Evolutionary conservation across 2,888 invertebrate species (phyloP).

Genomic region (Rugalucina vietnamica): DNA sequence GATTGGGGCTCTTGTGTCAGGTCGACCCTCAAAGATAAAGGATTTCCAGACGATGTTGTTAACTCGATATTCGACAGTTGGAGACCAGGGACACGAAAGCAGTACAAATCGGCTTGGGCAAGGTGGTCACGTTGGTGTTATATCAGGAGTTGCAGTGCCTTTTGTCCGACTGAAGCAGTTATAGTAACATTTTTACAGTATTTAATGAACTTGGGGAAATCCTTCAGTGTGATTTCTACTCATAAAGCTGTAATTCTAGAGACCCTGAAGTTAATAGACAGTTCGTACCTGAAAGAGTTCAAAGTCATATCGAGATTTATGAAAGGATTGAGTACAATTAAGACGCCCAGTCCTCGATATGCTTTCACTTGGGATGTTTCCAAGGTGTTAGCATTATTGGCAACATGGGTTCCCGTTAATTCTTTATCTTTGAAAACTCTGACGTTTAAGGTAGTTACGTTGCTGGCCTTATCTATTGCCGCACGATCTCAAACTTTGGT

Average conservation of each 20-base stretch:
- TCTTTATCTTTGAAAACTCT: too few relatives aligned
- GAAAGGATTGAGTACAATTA: conserved; percentile 32
- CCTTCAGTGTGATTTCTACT: neutral
- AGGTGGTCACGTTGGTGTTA: conserved; percentile 47
- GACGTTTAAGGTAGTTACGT: too few relatives aligned
- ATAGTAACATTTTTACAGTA: conserved; percentile 24
- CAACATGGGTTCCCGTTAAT: too few relatives aligned
- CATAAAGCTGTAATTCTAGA: conserved; percentile 41
- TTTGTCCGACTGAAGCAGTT: conserved; percentile 32
- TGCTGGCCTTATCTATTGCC: too few relatives aligned
- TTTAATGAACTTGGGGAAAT: neutral
- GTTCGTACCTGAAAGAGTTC: neutral
- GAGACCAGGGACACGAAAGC: conserved; percentile 38
- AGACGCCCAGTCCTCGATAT: conserved; percentile 30
- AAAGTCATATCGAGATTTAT: conserved; percentile 32
- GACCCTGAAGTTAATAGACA: conserved; percentile 25
- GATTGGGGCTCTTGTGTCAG: conserved; percentile 44
- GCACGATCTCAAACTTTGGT: too few relatives aligned
- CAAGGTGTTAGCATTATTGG: too few relatives aligned
- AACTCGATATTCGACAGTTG: conserved; percentile 19
- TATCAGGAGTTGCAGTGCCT: conserved; percentile 33
- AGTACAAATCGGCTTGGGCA: conserved; percentile 43
- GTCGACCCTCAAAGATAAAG: conserved; percentile 28
- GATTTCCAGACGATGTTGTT: conserved; percentile 39
- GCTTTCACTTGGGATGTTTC: too few relatives aligned